Conservation (phyloP, 1,140 invertebrate genomes). For the Triops longicaudatus region DNA sequence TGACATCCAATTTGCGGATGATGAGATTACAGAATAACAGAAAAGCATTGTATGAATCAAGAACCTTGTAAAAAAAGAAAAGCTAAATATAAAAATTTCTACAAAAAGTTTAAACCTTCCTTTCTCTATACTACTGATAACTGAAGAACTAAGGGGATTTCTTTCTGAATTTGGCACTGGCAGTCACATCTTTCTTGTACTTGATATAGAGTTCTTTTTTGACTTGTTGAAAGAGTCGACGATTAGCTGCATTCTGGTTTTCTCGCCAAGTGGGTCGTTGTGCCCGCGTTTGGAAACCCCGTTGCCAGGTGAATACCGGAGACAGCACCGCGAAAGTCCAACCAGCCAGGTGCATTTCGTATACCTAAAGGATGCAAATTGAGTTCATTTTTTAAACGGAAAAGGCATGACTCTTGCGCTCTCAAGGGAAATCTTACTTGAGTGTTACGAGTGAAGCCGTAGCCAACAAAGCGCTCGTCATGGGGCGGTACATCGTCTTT, state of each 20-base stretch:
- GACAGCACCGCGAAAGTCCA: conserved; percentile 82
- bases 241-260: conserved; percentile 70
- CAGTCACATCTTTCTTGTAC: conserved; percentile 52
- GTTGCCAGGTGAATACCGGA: conserved; percentile 82
- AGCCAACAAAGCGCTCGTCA: conserved; percentile 86
- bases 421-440: conserved; percentile 53
- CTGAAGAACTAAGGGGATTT: neutral
- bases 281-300: conserved; percentile 64
- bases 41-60: neutral
- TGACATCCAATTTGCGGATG: conserved; percentile 7
- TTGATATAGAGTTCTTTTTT: conserved; percentile 71
- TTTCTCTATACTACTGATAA: neutral
- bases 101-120: neutral
- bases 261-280: conserved; percentile 71
- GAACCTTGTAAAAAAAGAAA: conserved; percentile 5
- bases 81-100: neutral
- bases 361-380: conserved; percentile 55
- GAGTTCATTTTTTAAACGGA: neutral
- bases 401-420: neutral
- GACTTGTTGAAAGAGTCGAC: conserved; percentile 70
- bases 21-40: neutral
- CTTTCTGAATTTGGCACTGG: neutral
- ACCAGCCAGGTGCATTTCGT: conserved; percentile 85
- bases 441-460: conserved; percentile 88
- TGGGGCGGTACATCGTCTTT: conserved; percentile 70